phyloP scores from a whole-genome alignment of 2,888 invertebrate species.

The Tolmerus cingulatus region DNA sequence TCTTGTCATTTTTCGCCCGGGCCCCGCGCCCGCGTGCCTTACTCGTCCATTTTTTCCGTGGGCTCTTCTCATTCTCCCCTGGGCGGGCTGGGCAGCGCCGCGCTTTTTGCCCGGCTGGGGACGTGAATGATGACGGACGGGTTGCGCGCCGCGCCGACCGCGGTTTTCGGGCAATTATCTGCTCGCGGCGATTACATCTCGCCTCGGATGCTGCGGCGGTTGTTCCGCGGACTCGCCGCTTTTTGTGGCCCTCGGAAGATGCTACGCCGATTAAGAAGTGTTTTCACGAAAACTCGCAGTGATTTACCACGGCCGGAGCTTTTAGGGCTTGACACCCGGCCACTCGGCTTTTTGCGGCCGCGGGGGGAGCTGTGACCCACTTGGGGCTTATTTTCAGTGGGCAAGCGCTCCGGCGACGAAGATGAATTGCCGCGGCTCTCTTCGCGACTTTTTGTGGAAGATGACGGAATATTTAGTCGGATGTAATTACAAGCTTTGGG shows the following conservation, averaged over 20 bases:
- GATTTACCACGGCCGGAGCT: background rate
- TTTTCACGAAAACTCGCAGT: constrained; percentile 5
- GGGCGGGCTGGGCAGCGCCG: background rate
- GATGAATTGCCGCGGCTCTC: background rate
- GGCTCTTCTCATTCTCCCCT: background rate
- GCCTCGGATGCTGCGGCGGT: background rate
- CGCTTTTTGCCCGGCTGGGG: background rate
- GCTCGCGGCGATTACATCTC: background rate
- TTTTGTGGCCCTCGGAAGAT: background rate
- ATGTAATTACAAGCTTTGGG: background rate
- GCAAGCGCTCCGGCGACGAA: background rate
- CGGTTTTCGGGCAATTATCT: background rate
- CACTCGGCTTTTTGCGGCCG: background rate
- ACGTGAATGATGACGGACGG: constrained; percentile 21
- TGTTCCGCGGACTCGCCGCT: background rate
- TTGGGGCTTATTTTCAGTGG: background rate
- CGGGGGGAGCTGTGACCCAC: background rate
- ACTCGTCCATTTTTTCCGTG: background rate
- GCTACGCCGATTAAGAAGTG: background rate
- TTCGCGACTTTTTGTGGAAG: background rate
- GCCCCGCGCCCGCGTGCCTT: background rate
- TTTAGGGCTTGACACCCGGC: background rate
- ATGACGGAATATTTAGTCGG: background rate
- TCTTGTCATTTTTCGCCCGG: background rate
- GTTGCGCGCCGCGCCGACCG: background rate